Evolutionary conservation across 2,797 vertebrate genomes (phyloP).

Genomic region (Agapornis canus): DNA sequence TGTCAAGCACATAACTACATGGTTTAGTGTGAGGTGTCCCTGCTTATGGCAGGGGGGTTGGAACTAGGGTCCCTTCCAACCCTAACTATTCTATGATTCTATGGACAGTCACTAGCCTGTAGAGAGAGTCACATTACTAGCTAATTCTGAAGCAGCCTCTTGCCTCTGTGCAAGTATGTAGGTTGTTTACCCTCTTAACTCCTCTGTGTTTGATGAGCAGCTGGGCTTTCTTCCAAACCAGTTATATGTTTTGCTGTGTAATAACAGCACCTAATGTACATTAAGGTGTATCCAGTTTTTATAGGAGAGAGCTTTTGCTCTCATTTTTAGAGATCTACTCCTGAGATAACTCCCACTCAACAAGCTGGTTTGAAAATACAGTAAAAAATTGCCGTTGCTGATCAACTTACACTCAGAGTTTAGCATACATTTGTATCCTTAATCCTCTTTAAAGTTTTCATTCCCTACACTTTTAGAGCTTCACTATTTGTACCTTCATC

Average conservation of each 20-base stretch:
- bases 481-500: neutral
- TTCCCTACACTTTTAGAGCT: neutral
- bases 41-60: too few species aligned
- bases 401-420: neutral
- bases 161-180: neutral
- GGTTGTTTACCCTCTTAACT: neutral
- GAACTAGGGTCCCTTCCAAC: too few species aligned
- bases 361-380: neutral
- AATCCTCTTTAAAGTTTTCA: neutral
- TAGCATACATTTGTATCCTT: neutral
- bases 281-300: neutral
- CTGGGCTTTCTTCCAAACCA: neutral
- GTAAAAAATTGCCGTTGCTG: neutral
- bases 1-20: neutral
- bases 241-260: neutral
- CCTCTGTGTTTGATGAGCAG: neutral
- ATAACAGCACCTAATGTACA: neutral
- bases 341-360: neutral
- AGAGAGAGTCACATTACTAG: neutral
- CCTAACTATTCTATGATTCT: too few species aligned
- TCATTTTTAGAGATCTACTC: neutral
- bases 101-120: rapidly evolving
- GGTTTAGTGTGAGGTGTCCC: too few species aligned
- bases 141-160: neutral
- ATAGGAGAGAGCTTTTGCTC: neutral